Base-by-base conservation (phyloP, 2,888 invertebrate genomes). In the Megalurothrips usitatus region DNA sequence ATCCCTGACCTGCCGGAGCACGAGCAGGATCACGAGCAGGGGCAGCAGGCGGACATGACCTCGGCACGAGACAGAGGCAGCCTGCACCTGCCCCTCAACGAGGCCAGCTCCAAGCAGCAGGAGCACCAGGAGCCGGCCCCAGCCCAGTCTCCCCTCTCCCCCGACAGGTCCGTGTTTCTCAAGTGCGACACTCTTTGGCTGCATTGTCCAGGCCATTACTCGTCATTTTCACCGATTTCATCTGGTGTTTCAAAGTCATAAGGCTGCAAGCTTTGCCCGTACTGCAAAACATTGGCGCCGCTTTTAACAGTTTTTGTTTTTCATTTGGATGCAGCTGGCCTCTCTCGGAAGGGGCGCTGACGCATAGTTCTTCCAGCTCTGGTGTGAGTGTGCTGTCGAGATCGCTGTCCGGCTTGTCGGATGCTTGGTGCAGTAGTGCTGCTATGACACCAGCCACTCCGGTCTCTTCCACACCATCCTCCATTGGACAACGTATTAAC, bases 371-470 rank as follows among this genome's bases (percentile, higher is more conserved):
- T 26, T 75, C 68, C 68, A 75, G 68, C 26, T 75, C 68, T 75
- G 68, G 68, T 26, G 68, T 75, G 68, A 75, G 68, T 75, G 68
- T 75, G 11, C 26, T 75, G 68, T 75, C 68, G 8, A 75, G 68
- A 26, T 75, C 68, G 9, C 26, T 75, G 26, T 75, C 68, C 23
- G 68, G 68, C 68, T 75, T 75, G 68, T 75, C 68, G 12, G 68
- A 75, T 26, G 68, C 68, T 11, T 75, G 68, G 68, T 75, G 68
- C 68, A 75, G 68, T 75, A 75, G 68, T 75, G 26, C 68, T 26
- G 68, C 68, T 75, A 23, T 75, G 23, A 75, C 68, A 75, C 68
- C 68, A 75, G 68, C 68, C 12, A 75, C 68, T n/a, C 68, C 68
- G 23, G 68, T 26, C 26, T 75, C 68, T 12, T 12, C 23, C 23